Percentiles rank a stretch among this genome's conserved stretches.
Conservation (phyloP, 2,113 vertebrate species). For the Budorcas taxicolor region DNA sequence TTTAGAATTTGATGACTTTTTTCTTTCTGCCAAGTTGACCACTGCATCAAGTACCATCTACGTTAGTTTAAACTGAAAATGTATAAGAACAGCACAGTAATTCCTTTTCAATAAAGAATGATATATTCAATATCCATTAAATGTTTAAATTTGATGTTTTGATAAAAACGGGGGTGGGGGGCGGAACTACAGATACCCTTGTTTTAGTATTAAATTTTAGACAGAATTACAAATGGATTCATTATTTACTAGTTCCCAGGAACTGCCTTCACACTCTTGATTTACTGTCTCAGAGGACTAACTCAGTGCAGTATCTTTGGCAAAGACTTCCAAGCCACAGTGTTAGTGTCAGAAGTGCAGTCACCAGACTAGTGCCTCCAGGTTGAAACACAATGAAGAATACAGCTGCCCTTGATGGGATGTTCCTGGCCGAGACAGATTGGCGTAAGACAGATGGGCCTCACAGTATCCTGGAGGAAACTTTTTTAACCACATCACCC, state of each 20-base stretch:
- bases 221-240: neutral
- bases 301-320: neutral
- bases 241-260: neutral
- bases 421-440: neutral
- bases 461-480: neutral
- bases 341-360: neutral
- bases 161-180: neutral
- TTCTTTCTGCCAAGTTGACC: slow-evolving; percentile 67
- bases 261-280: neutral
- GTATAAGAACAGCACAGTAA: neutral
- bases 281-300: neutral
- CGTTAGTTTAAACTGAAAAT: slow-evolving; percentile 64
- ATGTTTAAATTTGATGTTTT: neutral
- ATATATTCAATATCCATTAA: slow-evolving; percentile 30
- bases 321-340: slow-evolving; percentile 30
- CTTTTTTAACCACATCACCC: neutral
- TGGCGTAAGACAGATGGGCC: neutral
- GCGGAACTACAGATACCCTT: neutral
- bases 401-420: neutral
- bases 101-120: slow-evolving; percentile 15
- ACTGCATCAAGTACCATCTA: slow-evolving; percentile 64
- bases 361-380: neutral
- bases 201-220: neutral
- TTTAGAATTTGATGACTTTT: slow-evolving; percentile 64
- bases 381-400: slow-evolving; percentile 29